phyloP scores from a whole-genome alignment of 2,113 vertebrate species.

The Petromus typicus region DNA sequence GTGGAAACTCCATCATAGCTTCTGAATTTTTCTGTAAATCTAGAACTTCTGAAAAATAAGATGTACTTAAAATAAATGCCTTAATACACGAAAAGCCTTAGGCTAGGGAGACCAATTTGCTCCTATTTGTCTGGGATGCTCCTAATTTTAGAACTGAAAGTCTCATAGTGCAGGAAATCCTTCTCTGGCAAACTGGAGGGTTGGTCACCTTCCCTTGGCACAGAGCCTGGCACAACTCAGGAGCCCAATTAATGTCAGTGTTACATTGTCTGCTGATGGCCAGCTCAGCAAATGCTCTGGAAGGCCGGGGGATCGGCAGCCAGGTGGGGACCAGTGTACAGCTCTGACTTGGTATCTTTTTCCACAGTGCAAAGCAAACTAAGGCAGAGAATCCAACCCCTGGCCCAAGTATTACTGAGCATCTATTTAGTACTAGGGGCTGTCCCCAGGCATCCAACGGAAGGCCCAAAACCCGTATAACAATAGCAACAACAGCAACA shows the following conservation, averaged over 20 bases:
- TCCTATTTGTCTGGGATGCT: not conserved
- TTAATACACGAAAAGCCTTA: not conserved
- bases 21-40: not conserved
- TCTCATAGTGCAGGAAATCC: not conserved
- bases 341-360: not conserved
- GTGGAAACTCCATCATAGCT: not conserved
- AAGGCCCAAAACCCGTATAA: not conserved
- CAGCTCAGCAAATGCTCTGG: not conserved
- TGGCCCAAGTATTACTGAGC: not conserved
- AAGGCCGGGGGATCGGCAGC: not conserved
- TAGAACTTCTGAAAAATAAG: not conserved
- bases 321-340: not conserved
- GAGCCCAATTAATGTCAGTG: fast-evolving
- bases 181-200: not conserved
- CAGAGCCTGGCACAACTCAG: not conserved
- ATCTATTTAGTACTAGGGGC: not conserved
- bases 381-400: not conserved
- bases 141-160: not conserved
- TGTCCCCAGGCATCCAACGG: not conserved
- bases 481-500: not conserved
- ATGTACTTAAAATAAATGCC: not conserved
- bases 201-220: no score
- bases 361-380: not conserved
- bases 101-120: no score
- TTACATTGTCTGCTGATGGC: fast-evolving